A percentile compares a stretch with the other conserved stretches of the same genome.
Conservation (phyloP, 2,113 vertebrate species). For the Rhynchomys soricoides region DNA sequence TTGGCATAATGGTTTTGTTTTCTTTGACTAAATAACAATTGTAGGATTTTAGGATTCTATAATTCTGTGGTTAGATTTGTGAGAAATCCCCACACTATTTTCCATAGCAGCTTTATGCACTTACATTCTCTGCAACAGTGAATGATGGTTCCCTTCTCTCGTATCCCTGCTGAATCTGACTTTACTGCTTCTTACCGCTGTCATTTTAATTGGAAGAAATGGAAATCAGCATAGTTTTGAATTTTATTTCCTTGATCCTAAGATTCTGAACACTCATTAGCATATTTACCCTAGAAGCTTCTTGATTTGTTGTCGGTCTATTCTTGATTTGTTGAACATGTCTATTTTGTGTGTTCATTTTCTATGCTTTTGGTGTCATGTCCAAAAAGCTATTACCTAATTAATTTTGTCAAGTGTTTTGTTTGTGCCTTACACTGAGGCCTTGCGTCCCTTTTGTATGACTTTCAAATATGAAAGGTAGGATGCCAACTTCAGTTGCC, state of each 20-base stretch:
- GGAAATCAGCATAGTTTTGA: not conserved
- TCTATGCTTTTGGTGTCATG: not conserved
- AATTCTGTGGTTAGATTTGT: not conserved
- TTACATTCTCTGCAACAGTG: not conserved
- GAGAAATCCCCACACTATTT: too few relatives aligned
- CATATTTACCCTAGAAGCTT: not conserved
- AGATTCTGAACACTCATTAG: not conserved
- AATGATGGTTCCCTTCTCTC: not conserved
- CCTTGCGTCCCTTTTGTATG: not conserved
- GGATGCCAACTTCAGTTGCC: too few relatives aligned
- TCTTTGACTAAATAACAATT: not conserved
- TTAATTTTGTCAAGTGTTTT: not conserved
- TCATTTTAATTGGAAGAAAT: not conserved
- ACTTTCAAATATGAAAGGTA: not conserved
- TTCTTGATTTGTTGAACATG: too few relatives aligned
- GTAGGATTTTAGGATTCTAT: not conserved
- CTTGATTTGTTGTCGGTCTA: not conserved
- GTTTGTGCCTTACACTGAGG: too few relatives aligned
- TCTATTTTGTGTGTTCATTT: not conserved
- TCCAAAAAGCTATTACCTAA: not conserved
- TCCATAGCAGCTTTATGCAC: not conserved
- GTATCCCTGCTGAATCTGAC: not conserved
- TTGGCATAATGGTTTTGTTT: not conserved
- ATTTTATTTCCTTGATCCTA: not conserved
- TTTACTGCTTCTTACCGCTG: not conserved